These are phyloP conservation scores for Aphaenogaster ashmeadi DNA, from an alignment of 1,140 invertebrate species.

Conservation along the genomic window DNA sequence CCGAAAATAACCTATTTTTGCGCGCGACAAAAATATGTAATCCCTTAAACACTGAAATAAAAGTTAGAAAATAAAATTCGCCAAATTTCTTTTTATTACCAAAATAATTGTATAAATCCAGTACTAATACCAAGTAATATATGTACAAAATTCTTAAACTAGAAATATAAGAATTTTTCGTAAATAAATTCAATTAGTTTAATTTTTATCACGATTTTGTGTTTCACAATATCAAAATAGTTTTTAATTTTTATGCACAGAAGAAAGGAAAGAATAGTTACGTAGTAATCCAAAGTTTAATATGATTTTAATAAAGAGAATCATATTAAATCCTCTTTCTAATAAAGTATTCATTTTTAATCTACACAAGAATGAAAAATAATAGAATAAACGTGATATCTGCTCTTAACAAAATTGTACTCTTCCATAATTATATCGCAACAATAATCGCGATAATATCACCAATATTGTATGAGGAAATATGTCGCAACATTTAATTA, in stretches of 20 bases:
- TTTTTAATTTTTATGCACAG: neutral
- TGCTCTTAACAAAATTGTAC: constrained; percentile 6
- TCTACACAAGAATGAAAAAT: neutral
- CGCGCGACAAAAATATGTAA: no score
- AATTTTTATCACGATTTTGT: neutral
- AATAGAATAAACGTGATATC: neutral
- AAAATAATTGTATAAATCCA: neutral
- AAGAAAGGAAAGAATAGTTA: neutral
- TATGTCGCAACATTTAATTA: constrained; percentile 25
- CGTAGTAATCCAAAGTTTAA: no score
- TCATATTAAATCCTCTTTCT: neutral
- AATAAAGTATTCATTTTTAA: neutral
- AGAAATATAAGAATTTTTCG: neutral
- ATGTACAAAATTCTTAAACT: neutral
- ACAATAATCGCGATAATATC: neutral
- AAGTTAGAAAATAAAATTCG: neutral
- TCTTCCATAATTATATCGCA: neutral
- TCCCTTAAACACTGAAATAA: neutral
- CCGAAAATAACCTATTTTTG: no score
- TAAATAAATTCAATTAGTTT: neutral
- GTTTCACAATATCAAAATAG: neutral
- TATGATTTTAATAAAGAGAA: neutral
- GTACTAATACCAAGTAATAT: neutral
- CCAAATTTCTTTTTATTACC: neutral
- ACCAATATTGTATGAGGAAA: neutral